A percentile compares a stretch with the other conserved stretches of the same genome.
Conservation (phyloP, 1,140 invertebrate species). For the Metopolophium dirhodum region DNA sequence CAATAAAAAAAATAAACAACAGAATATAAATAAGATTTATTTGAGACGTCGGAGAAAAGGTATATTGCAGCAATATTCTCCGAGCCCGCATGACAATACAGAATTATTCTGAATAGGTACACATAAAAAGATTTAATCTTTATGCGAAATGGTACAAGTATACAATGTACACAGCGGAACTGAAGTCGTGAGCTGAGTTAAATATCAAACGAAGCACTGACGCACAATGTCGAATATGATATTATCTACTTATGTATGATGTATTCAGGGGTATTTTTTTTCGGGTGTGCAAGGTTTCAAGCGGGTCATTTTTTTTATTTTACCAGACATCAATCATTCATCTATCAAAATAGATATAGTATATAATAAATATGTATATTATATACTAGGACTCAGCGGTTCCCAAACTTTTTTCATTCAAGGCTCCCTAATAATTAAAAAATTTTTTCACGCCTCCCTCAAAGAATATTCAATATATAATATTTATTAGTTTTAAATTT, state of each 20-base stretch:
- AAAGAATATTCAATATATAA: too few species aligned
- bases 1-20: neutral
- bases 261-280: neutral
- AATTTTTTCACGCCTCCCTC: too few species aligned
- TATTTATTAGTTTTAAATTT: too few species aligned
- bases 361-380: too few species aligned
- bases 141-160: neutral
- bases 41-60: slow-evolving; percentile 1
- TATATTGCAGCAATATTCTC: neutral
- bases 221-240: neutral
- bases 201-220: neutral
- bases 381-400: too few species aligned
- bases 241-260: neutral
- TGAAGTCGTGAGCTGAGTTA: neutral
- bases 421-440: too few species aligned
- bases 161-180: neutral
- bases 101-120: neutral
- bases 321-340: too few species aligned
- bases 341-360: too few species aligned
- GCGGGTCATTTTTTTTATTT: too few species aligned
- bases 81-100: neutral
- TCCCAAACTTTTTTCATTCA: too few species aligned
- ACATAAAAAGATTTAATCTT: slow-evolving; percentile 3
- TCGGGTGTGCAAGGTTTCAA: too few species aligned
- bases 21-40: slow-evolving; percentile 47